These are phyloP conservation scores for Vesta saturnalis DNA, from an alignment of 2,888 invertebrate genomes.

Conservation along the genomic window DNA sequence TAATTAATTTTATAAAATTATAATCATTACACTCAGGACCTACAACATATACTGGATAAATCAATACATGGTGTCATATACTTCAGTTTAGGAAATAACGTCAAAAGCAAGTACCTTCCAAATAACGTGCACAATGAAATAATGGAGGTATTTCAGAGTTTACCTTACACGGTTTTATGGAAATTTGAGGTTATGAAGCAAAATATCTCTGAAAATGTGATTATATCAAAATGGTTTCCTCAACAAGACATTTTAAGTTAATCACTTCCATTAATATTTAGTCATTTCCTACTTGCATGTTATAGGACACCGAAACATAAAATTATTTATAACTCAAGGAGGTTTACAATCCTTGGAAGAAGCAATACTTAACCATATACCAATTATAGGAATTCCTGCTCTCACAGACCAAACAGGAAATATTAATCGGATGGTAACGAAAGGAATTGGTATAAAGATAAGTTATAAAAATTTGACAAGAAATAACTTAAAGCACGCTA, in stretches of 20 bases:
- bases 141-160: slow-evolving; percentile 47
- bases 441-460: slow-evolving; percentile 54
- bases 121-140: slow-evolving; percentile 45
- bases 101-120: slow-evolving; percentile 48
- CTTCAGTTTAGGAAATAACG: slow-evolving; percentile 55
- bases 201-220: slow-evolving; percentile 48
- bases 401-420: slow-evolving; percentile 60
- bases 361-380: slow-evolving; percentile 59
- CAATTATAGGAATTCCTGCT: slow-evolving; percentile 61
- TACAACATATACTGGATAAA: slow-evolving; percentile 49
- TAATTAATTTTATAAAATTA: not conserved
- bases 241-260: slow-evolving; percentile 23
- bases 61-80: slow-evolving; percentile 51
- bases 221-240: slow-evolving; percentile 23
- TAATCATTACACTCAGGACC: slow-evolving; percentile 44
- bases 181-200: slow-evolving; percentile 51
- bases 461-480: slow-evolving; percentile 52
- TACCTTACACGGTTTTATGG: slow-evolving; percentile 54
- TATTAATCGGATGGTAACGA: slow-evolving; percentile 37
- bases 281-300: too few species aligned
- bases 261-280: not conserved
- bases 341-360: slow-evolving; percentile 63
- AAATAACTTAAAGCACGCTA: slow-evolving; percentile 48
- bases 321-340: slow-evolving; percentile 63
- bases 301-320: slow-evolving; percentile 60